Conservation (phyloP, 2,888 invertebrate genomes). For the Megalurothrips usitatus region DNA sequence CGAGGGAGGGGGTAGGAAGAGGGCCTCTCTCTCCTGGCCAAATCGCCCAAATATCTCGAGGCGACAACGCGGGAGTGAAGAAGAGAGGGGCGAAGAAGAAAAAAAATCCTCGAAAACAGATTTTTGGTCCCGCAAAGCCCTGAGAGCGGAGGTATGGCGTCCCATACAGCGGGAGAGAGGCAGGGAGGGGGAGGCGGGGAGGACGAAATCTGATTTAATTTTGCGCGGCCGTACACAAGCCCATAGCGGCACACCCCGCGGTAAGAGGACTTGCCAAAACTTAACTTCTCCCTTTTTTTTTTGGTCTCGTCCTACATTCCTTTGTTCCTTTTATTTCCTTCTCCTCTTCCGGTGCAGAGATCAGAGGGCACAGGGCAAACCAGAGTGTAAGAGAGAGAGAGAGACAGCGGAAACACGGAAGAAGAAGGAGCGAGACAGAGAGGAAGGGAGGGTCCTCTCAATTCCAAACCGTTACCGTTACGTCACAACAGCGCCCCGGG, state of each 20-base stretch:
- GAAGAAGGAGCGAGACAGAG: no score
- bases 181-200: background rate
- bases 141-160: background rate
- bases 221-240: background rate
- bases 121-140: background rate
- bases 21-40: background rate
- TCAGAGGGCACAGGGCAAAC: no score
- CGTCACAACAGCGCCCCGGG: no score
- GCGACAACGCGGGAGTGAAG: slow-evolving; percentile 15
- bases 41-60: slow-evolving; percentile 16
- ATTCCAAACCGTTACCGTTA: background rate
- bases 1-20: background rate
- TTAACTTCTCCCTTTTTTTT: no score
- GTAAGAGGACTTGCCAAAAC: background rate
- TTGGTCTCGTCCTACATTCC: no score
- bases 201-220: slow-evolving; percentile 16
- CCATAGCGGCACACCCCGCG: background rate
- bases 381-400: no score
- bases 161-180: background rate
- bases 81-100: background rate
- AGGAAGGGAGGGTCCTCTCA: background rate
- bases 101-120: slow-evolving; percentile 9
- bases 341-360: no score
- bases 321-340: no score
- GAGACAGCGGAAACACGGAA: no score